Evolutionary conservation across 2,888 invertebrate genomes (phyloP), one percentile per base, ranked within the genome.

Genomic region (Portevinia maculata): DNA sequence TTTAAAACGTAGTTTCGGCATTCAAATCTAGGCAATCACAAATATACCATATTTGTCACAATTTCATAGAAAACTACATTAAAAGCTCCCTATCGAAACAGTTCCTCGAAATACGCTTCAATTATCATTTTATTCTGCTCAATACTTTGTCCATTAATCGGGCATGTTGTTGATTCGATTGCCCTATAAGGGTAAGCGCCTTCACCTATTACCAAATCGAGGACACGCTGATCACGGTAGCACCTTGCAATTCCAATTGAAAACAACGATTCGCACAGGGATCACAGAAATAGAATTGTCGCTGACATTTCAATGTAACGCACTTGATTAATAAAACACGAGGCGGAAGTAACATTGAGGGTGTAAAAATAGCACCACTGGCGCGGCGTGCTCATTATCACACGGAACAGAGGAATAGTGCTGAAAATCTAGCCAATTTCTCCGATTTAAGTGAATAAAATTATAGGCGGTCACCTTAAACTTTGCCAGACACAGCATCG

Each of bases 371-470:
- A 78, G 78, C 70, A 46, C 37, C 44, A 13, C 44, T 52, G 24
- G 39, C 37, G 34, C 15, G 50, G 41, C 21, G 17, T 57, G 34
- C 28, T 24, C 55, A 65, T 65, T 59, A 65, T 69, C 37, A 37
- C 15, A 13, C 34, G 19, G 52, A 41, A 50, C 39, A 48, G 60
- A 41, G 44, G 34, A 57, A 24, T 30, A 64, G 50, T 28, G 55
- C 75, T 71, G 78, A 81, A 81, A 75, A 81, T 75, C 75, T 70
- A 28, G 15, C 5, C 13, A 83, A 83, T 83, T 83, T 78, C 78
- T 78, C 71, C 52, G 67, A 78, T 67, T 48, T 50, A 67, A 71
- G 53, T 50, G 44, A 78, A 78, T 78, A 32, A 71, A 76, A 71
- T 57, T 65, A 52, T 30, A 57, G 32, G 9, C 75, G 64, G 34